Conservation (phyloP, 2,113 vertebrate genomes). For the Chaetops frenatus region DNA sequence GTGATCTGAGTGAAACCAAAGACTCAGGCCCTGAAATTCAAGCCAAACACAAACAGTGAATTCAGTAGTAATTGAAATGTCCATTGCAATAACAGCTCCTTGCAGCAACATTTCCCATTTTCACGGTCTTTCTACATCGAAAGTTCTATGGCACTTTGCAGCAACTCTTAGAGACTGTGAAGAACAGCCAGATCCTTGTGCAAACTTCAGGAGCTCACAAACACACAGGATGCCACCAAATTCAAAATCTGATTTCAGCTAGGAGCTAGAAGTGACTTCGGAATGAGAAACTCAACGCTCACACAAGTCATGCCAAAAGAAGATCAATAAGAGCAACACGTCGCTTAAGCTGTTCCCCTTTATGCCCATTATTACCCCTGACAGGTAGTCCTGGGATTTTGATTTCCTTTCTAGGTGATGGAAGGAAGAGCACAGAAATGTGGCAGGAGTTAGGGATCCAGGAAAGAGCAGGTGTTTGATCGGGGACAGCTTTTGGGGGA, state of each 20-base stretch:
- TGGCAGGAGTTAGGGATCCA: not conserved
- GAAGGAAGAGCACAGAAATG: not conserved
- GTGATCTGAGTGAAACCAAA: not conserved
- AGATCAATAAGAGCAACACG: not conserved
- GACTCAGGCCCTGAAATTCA: not conserved
- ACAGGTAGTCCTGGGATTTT: not conserved
- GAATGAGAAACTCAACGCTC: not conserved
- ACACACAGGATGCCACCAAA: not conserved
- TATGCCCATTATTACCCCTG: not conserved
- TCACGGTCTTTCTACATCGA: not conserved
- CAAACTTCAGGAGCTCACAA: not conserved
- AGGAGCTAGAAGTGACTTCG: not conserved
- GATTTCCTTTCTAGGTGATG: not conserved
- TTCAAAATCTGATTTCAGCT: not conserved
- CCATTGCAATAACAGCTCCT: not conserved
- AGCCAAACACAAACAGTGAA: not conserved
- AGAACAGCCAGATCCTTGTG: not conserved
- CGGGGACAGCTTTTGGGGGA: slow-evolving; percentile 1
- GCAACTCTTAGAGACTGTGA: not conserved
- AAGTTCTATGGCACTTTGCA: not conserved
- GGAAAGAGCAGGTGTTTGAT: slow-evolving; percentile 19
- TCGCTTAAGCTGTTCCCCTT: not conserved
- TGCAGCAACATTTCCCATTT: not conserved
- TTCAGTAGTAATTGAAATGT: not conserved
- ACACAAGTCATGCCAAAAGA: not conserved